A percentile compares a stretch with the other conserved stretches of the same genome.
Evolutionary conservation across 2,113 vertebrate species (phyloP).

Genomic region (Daubentonia madagascariensis): DNA sequence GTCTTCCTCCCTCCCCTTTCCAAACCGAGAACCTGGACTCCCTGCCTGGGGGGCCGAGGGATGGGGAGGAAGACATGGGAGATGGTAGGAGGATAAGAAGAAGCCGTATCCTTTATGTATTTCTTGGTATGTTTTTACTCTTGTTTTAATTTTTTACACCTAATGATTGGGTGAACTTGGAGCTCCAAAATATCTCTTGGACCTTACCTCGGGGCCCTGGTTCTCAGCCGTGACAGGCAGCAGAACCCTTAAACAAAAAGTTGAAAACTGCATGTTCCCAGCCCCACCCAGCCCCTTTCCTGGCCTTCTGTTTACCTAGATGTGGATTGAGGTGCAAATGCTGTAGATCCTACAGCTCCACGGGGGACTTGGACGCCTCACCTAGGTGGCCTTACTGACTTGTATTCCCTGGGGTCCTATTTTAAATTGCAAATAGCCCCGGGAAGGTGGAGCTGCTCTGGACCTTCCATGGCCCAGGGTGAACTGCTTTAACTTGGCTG

Average conservation of each 20-base stretch:
- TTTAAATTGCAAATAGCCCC: not conserved
- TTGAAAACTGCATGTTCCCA: not conserved
- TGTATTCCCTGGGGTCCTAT: not conserved
- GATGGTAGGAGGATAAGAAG: no score
- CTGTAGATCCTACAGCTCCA: not conserved
- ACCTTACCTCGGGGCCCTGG: not conserved
- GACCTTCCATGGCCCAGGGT: not conserved
- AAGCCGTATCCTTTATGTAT: not conserved
- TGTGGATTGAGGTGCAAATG: not conserved
- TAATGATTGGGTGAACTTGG: not conserved
- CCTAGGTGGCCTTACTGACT: accelerated
- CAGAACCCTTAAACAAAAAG: not conserved
- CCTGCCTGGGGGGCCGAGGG: not conserved
- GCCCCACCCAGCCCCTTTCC: accelerated
- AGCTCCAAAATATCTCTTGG: not conserved
- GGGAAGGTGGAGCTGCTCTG: not conserved
- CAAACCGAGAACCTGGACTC: not conserved
- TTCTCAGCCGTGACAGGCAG: not conserved
- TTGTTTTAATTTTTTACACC: not conserved
- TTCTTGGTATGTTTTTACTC: not conserved
- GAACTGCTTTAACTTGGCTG: not conserved
- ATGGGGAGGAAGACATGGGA: not conserved
- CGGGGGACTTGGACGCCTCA: not conserved
- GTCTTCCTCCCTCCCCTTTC: not conserved
- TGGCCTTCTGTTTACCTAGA: not conserved